Evolutionary conservation across 2,888 invertebrate genomes (phyloP), one percentile per base, ranked within the genome.

Genomic region (Sinopyrophorus schimmeli): DNA sequence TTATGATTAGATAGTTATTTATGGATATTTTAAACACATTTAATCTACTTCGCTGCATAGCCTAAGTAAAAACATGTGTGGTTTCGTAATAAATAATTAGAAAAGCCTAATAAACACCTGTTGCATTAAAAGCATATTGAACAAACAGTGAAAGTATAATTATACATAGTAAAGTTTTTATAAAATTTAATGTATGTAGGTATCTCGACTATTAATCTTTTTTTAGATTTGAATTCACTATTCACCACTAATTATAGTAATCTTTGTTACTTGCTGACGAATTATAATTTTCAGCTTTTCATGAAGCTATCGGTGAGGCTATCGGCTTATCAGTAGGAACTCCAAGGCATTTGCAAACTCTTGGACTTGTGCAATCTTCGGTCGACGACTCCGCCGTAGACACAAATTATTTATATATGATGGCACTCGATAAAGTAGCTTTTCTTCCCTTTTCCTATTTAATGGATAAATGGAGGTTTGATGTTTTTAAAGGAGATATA

Each of bases 231-330:
- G n/a, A n/a, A n/a, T n/a, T n/a, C n/a, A n/a, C n/a, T n/a, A n/a
- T n/a, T n/a, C n/a, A n/a, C n/a, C n/a, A n/a, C n/a, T n/a, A n/a
- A n/a, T n/a, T n/a, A n/a, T n/a, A n/a, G n/a, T n/a, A n/a, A n/a
- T n/a, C n/a, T n/a, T n/a, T n/a, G n/a, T 7, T 27, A 37, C 57
- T 52, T n/a, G n/a, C n/a, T n/a, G n/a, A n/a, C n/a, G n/a, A n/a
- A n/a, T n/a, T n/a, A 2, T 7, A 5, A 7, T 11, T 20, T 20
- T 23, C 75, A 84, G 94, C 92, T 58, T 94, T 95, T 69, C 94
- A 95, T 69, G 94, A 95, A 73, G 94, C 93, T 0, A 81, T 94
- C 9, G 94, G 94, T 1, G 94, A 95, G 73, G 87, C 92, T 0
- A 82, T 95, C 15, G 87, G 90, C 0, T 77, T 95, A 1, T 92